Conservation (phyloP, 2,113 vertebrate genomes). For the Motacilla alba region DNA sequence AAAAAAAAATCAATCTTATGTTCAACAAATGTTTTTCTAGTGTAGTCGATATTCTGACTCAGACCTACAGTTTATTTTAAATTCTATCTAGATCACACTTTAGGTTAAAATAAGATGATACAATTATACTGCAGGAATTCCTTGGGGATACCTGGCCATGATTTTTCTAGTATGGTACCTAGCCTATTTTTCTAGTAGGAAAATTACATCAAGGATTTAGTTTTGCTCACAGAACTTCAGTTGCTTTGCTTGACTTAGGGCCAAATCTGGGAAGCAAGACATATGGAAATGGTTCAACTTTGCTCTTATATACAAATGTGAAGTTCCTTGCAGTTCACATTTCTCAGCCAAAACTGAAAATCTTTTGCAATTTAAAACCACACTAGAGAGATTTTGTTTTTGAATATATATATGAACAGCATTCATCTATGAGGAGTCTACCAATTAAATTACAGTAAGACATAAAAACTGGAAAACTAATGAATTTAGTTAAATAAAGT, state of each 20-base stretch:
- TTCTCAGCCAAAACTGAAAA: background rate
- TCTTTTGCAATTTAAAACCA: background rate
- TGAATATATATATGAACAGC: background rate
- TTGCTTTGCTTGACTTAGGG: background rate
- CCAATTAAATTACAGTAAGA: background rate
- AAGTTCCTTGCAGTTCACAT: background rate
- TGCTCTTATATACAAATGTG: background rate
- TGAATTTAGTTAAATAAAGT: background rate
- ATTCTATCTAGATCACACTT: background rate
- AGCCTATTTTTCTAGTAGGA: background rate
- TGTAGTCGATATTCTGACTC: background rate
- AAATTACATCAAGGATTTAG: background rate
- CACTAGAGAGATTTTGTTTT: background rate
- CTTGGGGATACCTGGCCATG: background rate
- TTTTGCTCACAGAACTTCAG: background rate
- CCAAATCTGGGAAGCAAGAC: background rate
- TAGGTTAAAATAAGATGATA: background rate
- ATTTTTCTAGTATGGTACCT: background rate
- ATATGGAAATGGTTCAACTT: background rate
- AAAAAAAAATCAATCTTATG: background rate
- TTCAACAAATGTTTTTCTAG: background rate
- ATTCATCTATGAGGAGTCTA: background rate
- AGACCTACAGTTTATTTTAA: background rate
- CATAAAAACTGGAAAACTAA: background rate
- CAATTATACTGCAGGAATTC: background rate